Conservation (phyloP, 1,140 invertebrate species). For the Calephelis virginiensis region DNA sequence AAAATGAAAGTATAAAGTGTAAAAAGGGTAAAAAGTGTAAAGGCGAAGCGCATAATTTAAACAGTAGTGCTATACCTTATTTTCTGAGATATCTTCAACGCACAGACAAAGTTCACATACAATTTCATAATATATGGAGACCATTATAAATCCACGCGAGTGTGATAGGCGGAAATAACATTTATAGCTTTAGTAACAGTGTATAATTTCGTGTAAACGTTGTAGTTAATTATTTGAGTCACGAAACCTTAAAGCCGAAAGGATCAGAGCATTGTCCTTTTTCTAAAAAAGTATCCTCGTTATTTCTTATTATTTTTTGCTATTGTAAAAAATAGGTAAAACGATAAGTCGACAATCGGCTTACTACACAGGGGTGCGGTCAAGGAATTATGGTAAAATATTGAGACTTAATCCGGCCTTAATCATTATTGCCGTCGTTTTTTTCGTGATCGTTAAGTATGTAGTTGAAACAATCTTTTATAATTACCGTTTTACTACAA, state of each 20-base stretch:
- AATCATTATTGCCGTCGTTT: neutral
- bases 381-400: slow-evolving; percentile 66
- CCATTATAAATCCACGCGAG: slow-evolving; percentile 58
- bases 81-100: neutral
- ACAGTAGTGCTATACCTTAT: too few species aligned
- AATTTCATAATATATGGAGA: slow-evolving; percentile 36
- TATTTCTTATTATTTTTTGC: slow-evolving; percentile 66
- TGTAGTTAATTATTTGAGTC: slow-evolving; percentile 75
- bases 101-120: slow-evolving; percentile 14
- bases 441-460: slow-evolving; percentile 14
- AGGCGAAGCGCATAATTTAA: too few species aligned
- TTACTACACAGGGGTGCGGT: slow-evolving; percentile 56
- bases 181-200: slow-evolving; percentile 72
- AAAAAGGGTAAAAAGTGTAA: too few species aligned
- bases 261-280: slow-evolving; percentile 68
- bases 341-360: slow-evolving; percentile 72
- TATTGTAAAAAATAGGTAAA: slow-evolving; percentile 66
- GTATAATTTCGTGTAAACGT: slow-evolving; percentile 69
- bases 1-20: too few species aligned
- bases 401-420: slow-evolving; percentile 44
- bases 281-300: slow-evolving; percentile 49
- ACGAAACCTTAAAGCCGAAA: slow-evolving; percentile 67
- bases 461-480: too few species aligned
- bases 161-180: slow-evolving; percentile 61
- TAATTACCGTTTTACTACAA: too few species aligned